Conservation (phyloP, 2,797 vertebrate species). For the Syngnathus rostellatus region DNA sequence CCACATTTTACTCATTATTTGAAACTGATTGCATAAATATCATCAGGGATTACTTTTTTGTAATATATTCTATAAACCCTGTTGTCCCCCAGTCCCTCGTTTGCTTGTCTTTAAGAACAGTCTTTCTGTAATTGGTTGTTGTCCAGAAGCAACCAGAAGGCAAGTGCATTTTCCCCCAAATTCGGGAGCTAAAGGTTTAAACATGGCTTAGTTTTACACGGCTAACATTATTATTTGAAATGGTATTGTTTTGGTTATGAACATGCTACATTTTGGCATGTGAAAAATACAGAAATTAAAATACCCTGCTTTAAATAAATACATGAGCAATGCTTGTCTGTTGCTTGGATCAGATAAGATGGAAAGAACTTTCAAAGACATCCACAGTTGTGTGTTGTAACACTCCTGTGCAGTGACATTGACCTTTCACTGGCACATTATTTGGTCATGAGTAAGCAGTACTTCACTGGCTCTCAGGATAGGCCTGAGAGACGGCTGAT, state of each 20-base stretch:
- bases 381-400: constrained; percentile 34
- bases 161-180: too few species aligned
- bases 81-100: not conserved
- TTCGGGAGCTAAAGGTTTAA: not conserved
- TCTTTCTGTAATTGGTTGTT: not conserved
- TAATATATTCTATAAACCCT: not conserved
- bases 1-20: not conserved
- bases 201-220: not conserved
- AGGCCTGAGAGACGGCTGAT: constrained; percentile 55
- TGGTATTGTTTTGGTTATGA: too few species aligned
- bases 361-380: not conserved
- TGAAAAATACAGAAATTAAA: not conserved
- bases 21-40: not conserved
- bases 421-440: constrained; percentile 48
- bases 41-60: too few species aligned
- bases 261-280: not conserved
- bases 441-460: constrained; percentile 63
- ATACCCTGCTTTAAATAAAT: not conserved
- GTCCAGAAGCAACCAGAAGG: not conserved
- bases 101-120: not conserved
- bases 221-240: too few species aligned
- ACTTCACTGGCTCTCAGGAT: constrained; percentile 47
- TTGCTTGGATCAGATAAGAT: constrained; percentile 3
- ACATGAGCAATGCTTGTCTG: not conserved
- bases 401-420: constrained; percentile 42